Evolutionary conservation across 2,113 vertebrate genomes (phyloP).

Genomic region (Corvus cornix): DNA sequence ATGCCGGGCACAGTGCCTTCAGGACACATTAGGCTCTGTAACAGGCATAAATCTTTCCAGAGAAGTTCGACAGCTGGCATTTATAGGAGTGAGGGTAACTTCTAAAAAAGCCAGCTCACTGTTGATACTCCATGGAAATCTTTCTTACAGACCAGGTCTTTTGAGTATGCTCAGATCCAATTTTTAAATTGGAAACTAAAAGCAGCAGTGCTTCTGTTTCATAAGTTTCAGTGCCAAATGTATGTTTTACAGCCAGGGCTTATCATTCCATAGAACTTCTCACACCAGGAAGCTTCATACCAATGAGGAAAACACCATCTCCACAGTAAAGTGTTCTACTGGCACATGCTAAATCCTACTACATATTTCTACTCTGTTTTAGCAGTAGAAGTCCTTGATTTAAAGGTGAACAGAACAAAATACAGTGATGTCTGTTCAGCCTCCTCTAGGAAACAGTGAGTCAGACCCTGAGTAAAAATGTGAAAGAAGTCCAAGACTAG

Average conservation of each 20-base stretch:
- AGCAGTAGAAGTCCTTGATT: background rate
- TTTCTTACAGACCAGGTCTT: background rate
- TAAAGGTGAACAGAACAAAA: background rate
- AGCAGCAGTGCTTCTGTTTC: background rate
- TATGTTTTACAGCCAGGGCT: background rate
- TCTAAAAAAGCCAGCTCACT: background rate
- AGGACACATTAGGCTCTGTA: rapidly evolving
- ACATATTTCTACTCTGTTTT: background rate
- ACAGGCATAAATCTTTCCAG: background rate
- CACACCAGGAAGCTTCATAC: background rate
- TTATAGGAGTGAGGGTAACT: background rate
- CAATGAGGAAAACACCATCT: background rate
- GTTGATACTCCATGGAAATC: background rate
- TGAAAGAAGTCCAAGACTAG: background rate
- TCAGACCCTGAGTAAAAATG: background rate
- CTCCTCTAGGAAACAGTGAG: background rate
- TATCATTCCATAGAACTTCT: background rate
- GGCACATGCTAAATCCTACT: background rate
- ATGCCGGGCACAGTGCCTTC: rapidly evolving
- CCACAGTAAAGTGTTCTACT: background rate
- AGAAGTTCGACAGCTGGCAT: background rate
- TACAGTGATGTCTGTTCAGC: background rate
- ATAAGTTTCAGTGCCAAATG: background rate
- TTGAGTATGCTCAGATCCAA: background rate
- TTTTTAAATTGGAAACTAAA: background rate